These are phyloP conservation scores for Akabosia matsudoensis DNA, from an alignment of 1,140 invertebrate genomes.

Conservation along the genomic window DNA sequence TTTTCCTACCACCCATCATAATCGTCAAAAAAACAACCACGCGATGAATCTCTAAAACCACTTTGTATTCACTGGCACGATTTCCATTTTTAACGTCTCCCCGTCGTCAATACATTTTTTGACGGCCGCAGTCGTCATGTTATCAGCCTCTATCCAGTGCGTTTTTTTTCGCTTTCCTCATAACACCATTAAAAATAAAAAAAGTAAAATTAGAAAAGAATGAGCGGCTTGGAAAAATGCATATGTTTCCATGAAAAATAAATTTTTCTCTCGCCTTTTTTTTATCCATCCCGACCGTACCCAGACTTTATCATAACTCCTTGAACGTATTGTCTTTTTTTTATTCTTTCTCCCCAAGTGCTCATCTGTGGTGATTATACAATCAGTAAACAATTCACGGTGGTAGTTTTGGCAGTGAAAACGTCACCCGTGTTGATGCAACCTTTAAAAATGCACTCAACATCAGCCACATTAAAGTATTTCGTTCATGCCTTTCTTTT, in stretches of 20 bases:
- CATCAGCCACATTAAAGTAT: no score
- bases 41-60: slow-evolving; percentile 2
- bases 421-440: no score
- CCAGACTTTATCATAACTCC: slow-evolving; percentile 22
- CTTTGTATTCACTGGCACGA: slow-evolving; percentile 24
- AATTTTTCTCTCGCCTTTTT: background rate
- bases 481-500: background rate
- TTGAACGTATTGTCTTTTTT: slow-evolving; percentile 21
- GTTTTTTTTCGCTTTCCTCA: slow-evolving; percentile 5
- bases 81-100: slow-evolving; percentile 13
- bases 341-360: background rate
- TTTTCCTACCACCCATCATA: slow-evolving; percentile 10
- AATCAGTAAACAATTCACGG: slow-evolving; percentile 13
- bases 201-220: background rate
- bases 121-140: background rate
- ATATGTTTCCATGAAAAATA: no score
- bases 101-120: background rate
- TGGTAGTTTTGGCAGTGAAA: no score
- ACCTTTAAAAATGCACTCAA: no score
- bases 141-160: background rate
- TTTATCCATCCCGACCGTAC: slow-evolving; percentile 15
- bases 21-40: background rate
- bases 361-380: slow-evolving; percentile 22
- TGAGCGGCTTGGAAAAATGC: background rate
- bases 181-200: slow-evolving; percentile 17